Percentiles rank a stretch among this genome's conserved stretches.
phyloP scores from a whole-genome alignment of 2,888 invertebrate genomes.

The Apodemia hepburni region DNA sequence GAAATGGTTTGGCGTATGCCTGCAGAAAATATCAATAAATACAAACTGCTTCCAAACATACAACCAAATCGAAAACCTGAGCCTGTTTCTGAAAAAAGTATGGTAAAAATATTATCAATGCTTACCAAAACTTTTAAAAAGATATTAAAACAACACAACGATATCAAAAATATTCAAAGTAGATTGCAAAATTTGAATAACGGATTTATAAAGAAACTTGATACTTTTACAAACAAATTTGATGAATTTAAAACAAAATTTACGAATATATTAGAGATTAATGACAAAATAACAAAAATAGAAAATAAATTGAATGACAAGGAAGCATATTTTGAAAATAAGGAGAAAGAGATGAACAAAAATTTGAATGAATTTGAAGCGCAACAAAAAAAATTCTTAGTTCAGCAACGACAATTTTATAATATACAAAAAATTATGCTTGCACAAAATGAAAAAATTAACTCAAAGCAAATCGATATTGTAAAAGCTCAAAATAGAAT shows the following conservation, averaged over 20 bases:
- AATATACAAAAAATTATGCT: slow-evolving; percentile 61
- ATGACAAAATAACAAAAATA: slow-evolving; percentile 46
- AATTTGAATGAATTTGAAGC: slow-evolving; percentile 56
- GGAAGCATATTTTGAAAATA: slow-evolving; percentile 45
- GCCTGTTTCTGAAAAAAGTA: slow-evolving; percentile 53
- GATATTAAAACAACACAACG: slow-evolving; percentile 60
- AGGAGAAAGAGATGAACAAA: slow-evolving; percentile 49
- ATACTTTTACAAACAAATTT: slow-evolving; percentile 43
- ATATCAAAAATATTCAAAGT: slow-evolving; percentile 54
- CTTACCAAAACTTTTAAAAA: slow-evolving; percentile 66
- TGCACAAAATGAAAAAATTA: slow-evolving; percentile 64
- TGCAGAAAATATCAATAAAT: slow-evolving; percentile 39
- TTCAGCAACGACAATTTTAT: slow-evolving; percentile 63
- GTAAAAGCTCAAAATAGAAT: slow-evolving; percentile 64
- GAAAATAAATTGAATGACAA: slow-evolving; percentile 43
- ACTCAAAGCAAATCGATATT: slow-evolving; percentile 55
- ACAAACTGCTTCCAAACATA: slow-evolving; percentile 47
- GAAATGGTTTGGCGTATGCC: slow-evolving; percentile 48
- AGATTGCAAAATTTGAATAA: slow-evolving; percentile 46
- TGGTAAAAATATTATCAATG: slow-evolving; percentile 61
- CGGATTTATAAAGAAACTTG: slow-evolving; percentile 46
- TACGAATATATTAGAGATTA: slow-evolving; percentile 42
- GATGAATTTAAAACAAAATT: slow-evolving; percentile 59
- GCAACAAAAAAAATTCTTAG: slow-evolving; percentile 61
- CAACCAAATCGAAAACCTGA: slow-evolving; percentile 40